These are phyloP conservation scores for Neoseiulus cucumeris DNA, from an alignment of 1,140 invertebrate genomes.

Conservation along the genomic window DNA sequence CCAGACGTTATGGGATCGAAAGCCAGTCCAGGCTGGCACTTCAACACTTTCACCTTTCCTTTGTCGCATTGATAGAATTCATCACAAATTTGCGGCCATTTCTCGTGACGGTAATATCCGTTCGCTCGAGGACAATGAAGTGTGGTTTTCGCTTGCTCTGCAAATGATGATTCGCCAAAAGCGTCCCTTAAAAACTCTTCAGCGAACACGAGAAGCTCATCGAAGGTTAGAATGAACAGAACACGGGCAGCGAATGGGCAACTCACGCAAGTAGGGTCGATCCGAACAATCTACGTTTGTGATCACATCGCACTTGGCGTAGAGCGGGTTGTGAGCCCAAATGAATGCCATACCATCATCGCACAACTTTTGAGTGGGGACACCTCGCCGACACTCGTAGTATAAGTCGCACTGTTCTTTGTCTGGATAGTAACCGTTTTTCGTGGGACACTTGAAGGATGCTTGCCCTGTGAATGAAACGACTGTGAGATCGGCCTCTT, in stretches of 20 bases:
- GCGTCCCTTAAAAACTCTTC: no score
- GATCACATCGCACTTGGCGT: conserved; percentile 3
- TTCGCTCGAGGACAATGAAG: neutral
- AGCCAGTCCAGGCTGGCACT: neutral
- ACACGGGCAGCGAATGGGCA: no score
- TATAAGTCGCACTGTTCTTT: conserved; percentile 7
- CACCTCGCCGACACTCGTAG: neutral
- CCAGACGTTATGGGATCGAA: neutral
- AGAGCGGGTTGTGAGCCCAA: conserved; percentile 3
- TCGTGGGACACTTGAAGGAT: neutral
- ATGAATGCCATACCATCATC: conserved; percentile 8
- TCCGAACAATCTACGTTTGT: conserved; percentile 2
- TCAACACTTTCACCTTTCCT: conserved; percentile 1
- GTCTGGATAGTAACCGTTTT: neutral
- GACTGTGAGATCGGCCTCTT: no score
- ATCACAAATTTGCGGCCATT: conserved; percentile 7
- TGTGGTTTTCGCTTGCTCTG: neutral
- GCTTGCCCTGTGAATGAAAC: neutral
- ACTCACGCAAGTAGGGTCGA: neutral
- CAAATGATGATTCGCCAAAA: no score
- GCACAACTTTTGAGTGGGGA: neutral
- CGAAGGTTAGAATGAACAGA: no score
- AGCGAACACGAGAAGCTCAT: no score
- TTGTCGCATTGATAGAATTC: conserved; percentile 9
- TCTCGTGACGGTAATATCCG: conserved; percentile 4